phyloP scores from a whole-genome alignment of 2,888 invertebrate species.

The Rhagophthalmus giganteus region DNA sequence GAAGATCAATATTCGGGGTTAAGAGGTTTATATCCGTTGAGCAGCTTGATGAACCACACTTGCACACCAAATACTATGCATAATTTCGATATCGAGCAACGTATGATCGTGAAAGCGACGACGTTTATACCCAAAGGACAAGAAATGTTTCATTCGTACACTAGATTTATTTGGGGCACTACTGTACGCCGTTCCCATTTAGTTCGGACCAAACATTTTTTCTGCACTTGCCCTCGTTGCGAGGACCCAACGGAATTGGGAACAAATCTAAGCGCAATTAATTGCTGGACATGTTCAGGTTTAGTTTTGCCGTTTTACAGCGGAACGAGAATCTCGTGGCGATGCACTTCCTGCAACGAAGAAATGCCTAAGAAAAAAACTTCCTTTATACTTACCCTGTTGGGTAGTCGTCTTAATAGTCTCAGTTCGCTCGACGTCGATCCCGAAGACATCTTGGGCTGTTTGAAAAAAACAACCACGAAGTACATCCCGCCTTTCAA shows the following conservation, averaged over 20 bases:
- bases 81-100: conserved; percentile 61
- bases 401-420: conserved; percentile 61
- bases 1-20: conserved; percentile 53
- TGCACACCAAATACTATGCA: conserved; percentile 71
- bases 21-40: conserved; percentile 68
- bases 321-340: conserved; percentile 60
- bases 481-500: conserved; percentile 63
- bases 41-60: conserved; percentile 69
- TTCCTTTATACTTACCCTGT: conserved; percentile 56
- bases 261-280: conserved; percentile 46
- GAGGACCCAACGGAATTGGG: conserved; percentile 69
- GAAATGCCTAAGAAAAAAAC: conserved; percentile 59
- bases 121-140: conserved; percentile 62
- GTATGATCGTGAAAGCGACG: conserved; percentile 65
- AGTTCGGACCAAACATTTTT: conserved; percentile 68
- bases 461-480: conserved; percentile 59
- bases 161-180: conserved; percentile 70
- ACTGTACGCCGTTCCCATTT: conserved; percentile 65
- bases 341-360: conserved; percentile 61
- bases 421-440: conserved; percentile 58
- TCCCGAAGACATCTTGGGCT: conserved; percentile 60
- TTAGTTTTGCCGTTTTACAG: conserved; percentile 63
- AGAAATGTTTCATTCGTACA: conserved; percentile 70
- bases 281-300: conserved; percentile 58
- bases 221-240: conserved; percentile 68